A percentile compares a stretch with the other conserved stretches of the same genome.
Conservation (phyloP, 1,140 invertebrate species). For the Archegozetes longisetosus region DNA sequence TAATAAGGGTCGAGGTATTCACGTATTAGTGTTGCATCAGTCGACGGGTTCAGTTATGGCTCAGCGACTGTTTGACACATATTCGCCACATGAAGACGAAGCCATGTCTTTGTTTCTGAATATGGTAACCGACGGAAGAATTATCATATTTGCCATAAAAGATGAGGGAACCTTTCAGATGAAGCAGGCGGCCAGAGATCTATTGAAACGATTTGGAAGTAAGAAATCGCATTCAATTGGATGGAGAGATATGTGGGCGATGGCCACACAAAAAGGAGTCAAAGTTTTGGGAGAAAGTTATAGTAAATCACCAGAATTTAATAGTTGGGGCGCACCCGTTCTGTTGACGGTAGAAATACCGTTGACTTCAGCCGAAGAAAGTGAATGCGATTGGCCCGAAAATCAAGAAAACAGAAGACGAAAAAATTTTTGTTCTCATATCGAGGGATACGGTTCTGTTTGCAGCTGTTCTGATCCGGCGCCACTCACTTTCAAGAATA, state of each 20-base stretch:
- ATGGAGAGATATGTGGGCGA: constrained; percentile 49
- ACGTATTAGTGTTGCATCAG: constrained; percentile 45
- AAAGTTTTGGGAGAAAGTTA: constrained; percentile 30
- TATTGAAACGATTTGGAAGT: constrained; percentile 37
- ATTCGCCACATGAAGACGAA: constrained; percentile 46
- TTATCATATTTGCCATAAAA: constrained; percentile 40
- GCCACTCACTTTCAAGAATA: neutral
- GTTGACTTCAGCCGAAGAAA: constrained; percentile 35
- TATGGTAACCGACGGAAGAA: constrained; percentile 41
- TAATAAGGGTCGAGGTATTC: constrained; percentile 39
- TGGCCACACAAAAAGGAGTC: constrained; percentile 36
- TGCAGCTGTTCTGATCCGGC: constrained; percentile 42
- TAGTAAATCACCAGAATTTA: constrained; percentile 38
- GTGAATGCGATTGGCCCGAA: constrained; percentile 18
- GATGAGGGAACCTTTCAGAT: constrained; percentile 50
- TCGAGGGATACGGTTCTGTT: constrained; percentile 47
- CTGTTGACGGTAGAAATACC: constrained; percentile 36
- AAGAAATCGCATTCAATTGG: constrained; percentile 34
- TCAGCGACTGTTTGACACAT: constrained; percentile 44
- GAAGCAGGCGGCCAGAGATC: constrained; percentile 35
- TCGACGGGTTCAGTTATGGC: constrained; percentile 39
- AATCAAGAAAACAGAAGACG: constrained; percentile 34
- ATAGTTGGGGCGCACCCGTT: constrained; percentile 40
- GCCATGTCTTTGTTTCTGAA: constrained; percentile 44
- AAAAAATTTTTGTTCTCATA: constrained; percentile 41